Percentiles rank a stretch among this genome's conserved stretches.
These are phyloP conservation scores for Chaetogeoica ovagalla DNA, from an alignment of 2,888 invertebrate species.

Conservation along the genomic window DNA sequence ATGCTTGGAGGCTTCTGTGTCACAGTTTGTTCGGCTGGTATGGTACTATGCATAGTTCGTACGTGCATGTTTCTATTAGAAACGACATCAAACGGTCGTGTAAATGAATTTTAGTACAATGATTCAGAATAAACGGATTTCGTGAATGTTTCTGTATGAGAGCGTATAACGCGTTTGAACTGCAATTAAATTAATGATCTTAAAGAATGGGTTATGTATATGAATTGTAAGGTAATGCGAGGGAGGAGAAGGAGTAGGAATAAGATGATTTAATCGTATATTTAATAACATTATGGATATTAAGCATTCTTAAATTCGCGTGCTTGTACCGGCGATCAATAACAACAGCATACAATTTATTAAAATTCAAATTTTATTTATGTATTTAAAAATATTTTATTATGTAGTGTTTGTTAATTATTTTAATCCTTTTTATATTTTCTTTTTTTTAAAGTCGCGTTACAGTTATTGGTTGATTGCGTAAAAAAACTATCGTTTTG, in stretches of 20 bases:
- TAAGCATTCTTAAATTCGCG: not conserved
- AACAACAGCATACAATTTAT: not conserved
- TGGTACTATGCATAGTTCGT: not conserved
- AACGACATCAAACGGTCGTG: slow-evolving; percentile 18
- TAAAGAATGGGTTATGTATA: not conserved
- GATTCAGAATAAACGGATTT: slow-evolving; percentile 8
- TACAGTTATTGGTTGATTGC: too few relatives aligned
- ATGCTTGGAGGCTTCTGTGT: not conserved
- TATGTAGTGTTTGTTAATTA: too few relatives aligned
- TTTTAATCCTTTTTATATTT: too few relatives aligned
- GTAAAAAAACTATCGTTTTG: too few relatives aligned
- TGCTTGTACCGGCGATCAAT: not conserved
- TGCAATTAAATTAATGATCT: slow-evolving; percentile 9
- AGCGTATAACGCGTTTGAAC: slow-evolving; percentile 11
- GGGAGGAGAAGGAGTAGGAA: too few relatives aligned
- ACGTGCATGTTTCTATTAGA: not conserved
- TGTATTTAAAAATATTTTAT: too few relatives aligned
- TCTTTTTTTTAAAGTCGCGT: too few relatives aligned
- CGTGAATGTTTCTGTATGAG: too few relatives aligned
- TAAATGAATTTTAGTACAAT: not conserved
- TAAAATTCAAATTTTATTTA: too few relatives aligned
- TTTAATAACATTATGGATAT: not conserved
- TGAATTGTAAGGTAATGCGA: too few relatives aligned
- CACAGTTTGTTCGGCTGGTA: not conserved
- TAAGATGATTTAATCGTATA: not conserved